Percentiles rank a stretch among this genome's conserved stretches.
phyloP scores from a whole-genome alignment of 2,797 vertebrate genomes.

The Onychomys leucogaster region DNA sequence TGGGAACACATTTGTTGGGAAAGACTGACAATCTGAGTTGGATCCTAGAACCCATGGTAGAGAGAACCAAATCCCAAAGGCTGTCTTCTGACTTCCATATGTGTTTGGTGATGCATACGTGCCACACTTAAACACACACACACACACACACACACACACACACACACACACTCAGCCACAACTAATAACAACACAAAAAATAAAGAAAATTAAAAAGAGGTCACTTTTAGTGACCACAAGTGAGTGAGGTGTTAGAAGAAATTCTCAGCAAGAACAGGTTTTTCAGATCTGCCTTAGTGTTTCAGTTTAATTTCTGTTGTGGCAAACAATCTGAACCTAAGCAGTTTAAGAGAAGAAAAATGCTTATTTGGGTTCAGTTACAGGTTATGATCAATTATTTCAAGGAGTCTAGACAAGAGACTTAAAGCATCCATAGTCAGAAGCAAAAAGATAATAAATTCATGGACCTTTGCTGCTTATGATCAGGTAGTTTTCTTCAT shows the following conservation, averaged over 20 bases:
- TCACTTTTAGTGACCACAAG: background rate
- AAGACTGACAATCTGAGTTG: background rate
- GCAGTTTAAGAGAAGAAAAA: background rate
- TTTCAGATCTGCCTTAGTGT: background rate
- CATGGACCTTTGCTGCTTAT: background rate
- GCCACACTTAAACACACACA: background rate
- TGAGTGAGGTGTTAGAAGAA: background rate
- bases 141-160: background rate
- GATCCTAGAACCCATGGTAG: background rate
- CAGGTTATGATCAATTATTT: background rate
- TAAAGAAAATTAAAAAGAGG: background rate
- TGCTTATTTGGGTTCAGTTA: background rate
- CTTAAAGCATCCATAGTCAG: background rate
- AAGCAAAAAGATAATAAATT: background rate
- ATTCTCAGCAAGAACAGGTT: background rate
- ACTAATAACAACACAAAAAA: background rate
- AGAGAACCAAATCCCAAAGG: background rate
- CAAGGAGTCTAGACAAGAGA: background rate
- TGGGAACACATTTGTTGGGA: background rate
- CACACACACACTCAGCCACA: background rate
- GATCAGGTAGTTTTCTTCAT: background rate
- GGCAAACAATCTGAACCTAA: background rate
- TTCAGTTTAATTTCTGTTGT: background rate
- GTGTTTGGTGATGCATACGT: background rate
- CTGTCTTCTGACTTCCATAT: background rate